phyloP scores from a whole-genome alignment of 2,113 vertebrate genomes.

The Saccopteryx bilineata region DNA sequence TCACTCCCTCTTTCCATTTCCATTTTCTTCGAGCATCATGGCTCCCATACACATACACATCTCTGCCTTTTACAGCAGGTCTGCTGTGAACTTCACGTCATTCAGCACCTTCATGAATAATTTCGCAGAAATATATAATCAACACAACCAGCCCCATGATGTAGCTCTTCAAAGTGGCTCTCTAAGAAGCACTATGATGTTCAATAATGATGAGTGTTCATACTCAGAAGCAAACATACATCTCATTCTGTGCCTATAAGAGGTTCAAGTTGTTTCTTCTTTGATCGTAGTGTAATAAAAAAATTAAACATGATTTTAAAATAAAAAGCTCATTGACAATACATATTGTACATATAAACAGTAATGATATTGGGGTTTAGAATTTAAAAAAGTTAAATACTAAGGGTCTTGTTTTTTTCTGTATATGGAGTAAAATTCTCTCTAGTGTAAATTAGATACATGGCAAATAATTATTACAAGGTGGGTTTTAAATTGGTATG shows the following conservation, averaged over 20 bases:
- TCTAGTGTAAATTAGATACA: not conserved
- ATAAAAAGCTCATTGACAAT: not conserved
- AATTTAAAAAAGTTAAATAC: constrained; percentile 15
- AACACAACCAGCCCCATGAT: not conserved
- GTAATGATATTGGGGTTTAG: not conserved
- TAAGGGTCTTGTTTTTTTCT: not conserved
- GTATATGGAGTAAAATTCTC: not conserved
- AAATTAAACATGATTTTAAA: not conserved
- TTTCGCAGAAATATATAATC: constrained; percentile 54
- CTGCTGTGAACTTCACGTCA: not conserved
- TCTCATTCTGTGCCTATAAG: not conserved
- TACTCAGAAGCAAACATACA: constrained; percentile 1
- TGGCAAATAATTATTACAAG: constrained; percentile 2
- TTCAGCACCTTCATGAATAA: constrained; percentile 53
- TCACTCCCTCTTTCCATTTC: not conserved
- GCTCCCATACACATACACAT: not conserved
- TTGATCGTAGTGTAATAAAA: not conserved
- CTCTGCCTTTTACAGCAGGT: constrained; percentile 40
- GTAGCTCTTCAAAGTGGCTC: constrained; percentile 7
- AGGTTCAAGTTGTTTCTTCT: not conserved
- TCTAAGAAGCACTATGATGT: not conserved
- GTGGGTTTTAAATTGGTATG: constrained; percentile 21
- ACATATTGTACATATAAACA: not conserved
- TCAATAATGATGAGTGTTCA: not conserved
- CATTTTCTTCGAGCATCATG: not conserved